phyloP scores from a whole-genome alignment of 2,888 invertebrate species.

The Drosophila meridiana region DNA sequence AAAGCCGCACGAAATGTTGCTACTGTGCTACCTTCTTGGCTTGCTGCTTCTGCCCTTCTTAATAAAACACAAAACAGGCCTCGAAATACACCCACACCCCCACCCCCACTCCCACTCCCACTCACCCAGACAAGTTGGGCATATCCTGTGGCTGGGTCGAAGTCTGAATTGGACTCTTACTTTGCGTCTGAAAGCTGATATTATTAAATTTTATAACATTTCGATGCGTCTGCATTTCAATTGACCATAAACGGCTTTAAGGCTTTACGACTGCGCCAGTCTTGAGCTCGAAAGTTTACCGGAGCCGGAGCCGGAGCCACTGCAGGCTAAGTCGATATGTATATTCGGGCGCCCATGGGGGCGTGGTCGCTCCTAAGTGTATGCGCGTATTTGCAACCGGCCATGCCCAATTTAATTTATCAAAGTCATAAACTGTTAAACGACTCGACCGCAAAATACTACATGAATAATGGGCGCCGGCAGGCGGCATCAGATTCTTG shows the following conservation, averaged over 20 bases:
- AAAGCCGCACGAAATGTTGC: slow-evolving; percentile 66
- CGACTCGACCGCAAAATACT: slow-evolving; percentile 58
- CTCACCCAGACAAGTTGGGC: slow-evolving; percentile 1
- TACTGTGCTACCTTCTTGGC: slow-evolving; percentile 23
- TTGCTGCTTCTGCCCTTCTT: slow-evolving; percentile 19
- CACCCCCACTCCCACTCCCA: slow-evolving; percentile 11
- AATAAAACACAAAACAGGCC: slow-evolving; percentile 58
- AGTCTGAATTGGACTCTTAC: slow-evolving; percentile 9
- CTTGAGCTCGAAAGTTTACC: slow-evolving; percentile 49
- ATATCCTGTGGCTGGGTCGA: not conserved
- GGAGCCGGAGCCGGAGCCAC: slow-evolving; percentile 5
- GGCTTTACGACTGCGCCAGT: slow-evolving; percentile 38
- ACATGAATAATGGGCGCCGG: slow-evolving; percentile 53
- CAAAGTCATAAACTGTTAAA: slow-evolving; percentile 77
- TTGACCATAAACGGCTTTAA: slow-evolving; percentile 74
- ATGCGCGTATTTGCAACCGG: slow-evolving; percentile 18
- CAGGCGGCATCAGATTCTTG: slow-evolving; percentile 22
- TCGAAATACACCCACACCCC: slow-evolving; percentile 26
- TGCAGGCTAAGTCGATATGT: slow-evolving; percentile 11
- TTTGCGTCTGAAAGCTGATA: slow-evolving; percentile 28
- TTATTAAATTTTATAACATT: slow-evolving; percentile 79
- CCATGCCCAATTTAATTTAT: slow-evolving; percentile 77
- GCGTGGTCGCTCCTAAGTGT: not conserved
- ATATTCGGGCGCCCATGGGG: slow-evolving; percentile 18
- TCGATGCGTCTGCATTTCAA: slow-evolving; percentile 77